phyloP scores from a whole-genome alignment of 2,888 invertebrate genomes.

The Drosophila monieri region DNA sequence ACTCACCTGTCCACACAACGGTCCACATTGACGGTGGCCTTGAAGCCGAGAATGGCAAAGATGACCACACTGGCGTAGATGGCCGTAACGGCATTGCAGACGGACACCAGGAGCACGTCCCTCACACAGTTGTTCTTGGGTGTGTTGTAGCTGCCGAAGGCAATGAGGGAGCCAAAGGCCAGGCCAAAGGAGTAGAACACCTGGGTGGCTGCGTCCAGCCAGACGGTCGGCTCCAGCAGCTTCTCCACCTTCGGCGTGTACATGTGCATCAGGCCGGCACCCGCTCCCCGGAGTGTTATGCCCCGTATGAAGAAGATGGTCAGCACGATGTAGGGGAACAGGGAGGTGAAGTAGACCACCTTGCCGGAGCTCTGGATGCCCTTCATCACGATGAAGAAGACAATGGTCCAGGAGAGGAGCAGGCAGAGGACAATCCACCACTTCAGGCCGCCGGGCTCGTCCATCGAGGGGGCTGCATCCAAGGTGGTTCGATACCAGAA shows the following conservation, averaged over 20 bases:
- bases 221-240: constrained; percentile 93
- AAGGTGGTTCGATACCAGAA: constrained; percentile 96
- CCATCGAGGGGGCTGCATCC: constrained; percentile 94
- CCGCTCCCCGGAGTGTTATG: constrained; percentile 93
- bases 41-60: constrained; percentile 97
- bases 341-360: constrained; percentile 97
- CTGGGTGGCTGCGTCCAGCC: constrained; percentile 98
- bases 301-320: constrained; percentile 97
- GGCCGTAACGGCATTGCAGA: constrained; percentile 96
- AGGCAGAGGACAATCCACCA: constrained; percentile 97
- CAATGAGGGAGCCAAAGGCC: constrained; percentile 97
- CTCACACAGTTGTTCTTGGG: constrained; percentile 97
- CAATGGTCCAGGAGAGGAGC: constrained; percentile 93
- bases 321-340: constrained; percentile 96
- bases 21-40: constrained; percentile 95
- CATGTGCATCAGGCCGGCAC: constrained; percentile 94
- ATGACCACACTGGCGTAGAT: constrained; percentile 97
- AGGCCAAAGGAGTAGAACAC: constrained; percentile 98
- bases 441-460: constrained; percentile 92
- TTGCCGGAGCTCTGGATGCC: constrained; percentile 98
- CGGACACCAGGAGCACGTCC: constrained; percentile 94
- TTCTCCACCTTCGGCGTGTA: constrained; percentile 96
- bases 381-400: constrained; percentile 98
- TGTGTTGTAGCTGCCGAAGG: constrained; percentile 97
- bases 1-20: constrained; percentile 91